Conservation (phyloP, 2,888 invertebrate species). For the Lepidocyrtinus sp. region DNA sequence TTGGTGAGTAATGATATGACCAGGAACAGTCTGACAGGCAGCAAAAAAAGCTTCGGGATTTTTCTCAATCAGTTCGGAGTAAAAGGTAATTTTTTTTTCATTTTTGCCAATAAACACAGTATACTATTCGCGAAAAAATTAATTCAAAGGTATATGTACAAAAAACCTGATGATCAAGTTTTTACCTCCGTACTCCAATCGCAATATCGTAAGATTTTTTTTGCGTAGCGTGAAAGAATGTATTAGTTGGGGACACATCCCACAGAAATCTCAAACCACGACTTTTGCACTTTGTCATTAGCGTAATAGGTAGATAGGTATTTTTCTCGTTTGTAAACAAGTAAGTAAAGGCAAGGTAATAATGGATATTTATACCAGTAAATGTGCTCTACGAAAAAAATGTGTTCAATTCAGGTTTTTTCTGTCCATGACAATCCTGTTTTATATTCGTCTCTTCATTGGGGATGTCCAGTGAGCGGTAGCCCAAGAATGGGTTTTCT, state of each 20-base stretch:
- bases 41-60: slow-evolving; percentile 8
- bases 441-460: slow-evolving; percentile 21
- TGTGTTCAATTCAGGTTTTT: slow-evolving; percentile 1
- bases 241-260: slow-evolving; percentile 7
- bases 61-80: slow-evolving; percentile 3
- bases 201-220: not conserved
- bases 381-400: too few relatives aligned
- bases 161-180: slow-evolving; percentile 40
- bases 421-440: slow-evolving; percentile 45
- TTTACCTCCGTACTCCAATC: not conserved
- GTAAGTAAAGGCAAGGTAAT: too few relatives aligned
- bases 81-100: slow-evolving; percentile 1
- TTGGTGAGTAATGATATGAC: too few relatives aligned
- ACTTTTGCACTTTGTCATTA: not conserved
- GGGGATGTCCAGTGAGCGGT: slow-evolving; percentile 47
- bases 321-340: not conserved
- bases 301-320: not conserved
- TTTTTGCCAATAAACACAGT: not conserved
- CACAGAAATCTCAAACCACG: slow-evolving; percentile 2
- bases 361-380: not conserved
- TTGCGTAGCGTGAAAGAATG: not conserved
- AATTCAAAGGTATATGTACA: slow-evolving; percentile 9
- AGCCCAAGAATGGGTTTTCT: not conserved
- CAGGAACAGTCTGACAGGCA: too few relatives aligned
- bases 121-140: not conserved